A percentile compares a stretch with the other conserved stretches of the same genome.
Evolutionary conservation across 2,797 vertebrate species (phyloP).

Genomic region (Nannoperca australis): DNA sequence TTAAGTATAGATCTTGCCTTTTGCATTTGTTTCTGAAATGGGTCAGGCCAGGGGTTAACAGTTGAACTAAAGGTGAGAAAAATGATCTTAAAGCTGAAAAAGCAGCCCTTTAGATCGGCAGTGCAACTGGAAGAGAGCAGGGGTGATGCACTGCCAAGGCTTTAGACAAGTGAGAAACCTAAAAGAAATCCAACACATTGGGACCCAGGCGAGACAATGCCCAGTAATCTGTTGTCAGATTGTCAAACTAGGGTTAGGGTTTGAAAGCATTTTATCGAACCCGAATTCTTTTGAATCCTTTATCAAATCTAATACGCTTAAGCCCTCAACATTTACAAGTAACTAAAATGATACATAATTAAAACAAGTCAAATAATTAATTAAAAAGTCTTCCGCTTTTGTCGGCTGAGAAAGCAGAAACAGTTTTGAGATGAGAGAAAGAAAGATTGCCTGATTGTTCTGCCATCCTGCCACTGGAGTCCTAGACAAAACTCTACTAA

Average conservation of each 20-base stretch:
- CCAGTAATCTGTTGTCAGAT: neutral
- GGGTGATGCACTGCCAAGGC: neutral
- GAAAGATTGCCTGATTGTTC: too few species aligned
- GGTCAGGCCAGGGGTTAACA: conserved; percentile 47
- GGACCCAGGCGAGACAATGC: neutral
- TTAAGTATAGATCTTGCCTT: conserved; percentile 52
- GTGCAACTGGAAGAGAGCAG: conserved; percentile 16
- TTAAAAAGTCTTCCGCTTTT: neutral
- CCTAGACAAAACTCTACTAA: too few species aligned
- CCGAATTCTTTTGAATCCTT: neutral
- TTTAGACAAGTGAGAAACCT: conserved; percentile 6
- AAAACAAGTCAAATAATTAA: neutral
- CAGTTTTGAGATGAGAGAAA: neutral
- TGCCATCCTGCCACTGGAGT: too few species aligned
- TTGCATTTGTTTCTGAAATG: conserved; percentile 25
- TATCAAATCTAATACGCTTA: neutral
- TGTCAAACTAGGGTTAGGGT: neutral
- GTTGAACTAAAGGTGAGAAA: conserved; percentile 32
- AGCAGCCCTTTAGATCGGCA: neutral
- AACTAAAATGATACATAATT: neutral
- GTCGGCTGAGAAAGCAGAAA: neutral
- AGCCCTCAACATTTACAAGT: neutral
- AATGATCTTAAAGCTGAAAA: conserved; percentile 38
- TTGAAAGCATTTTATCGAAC: neutral
- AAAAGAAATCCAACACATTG: neutral